Evolutionary conservation across 2,113 vertebrate species (phyloP), one percentile per base, ranked within the genome.

Genomic region (Boleophthalmus pectinirostris): DNA sequence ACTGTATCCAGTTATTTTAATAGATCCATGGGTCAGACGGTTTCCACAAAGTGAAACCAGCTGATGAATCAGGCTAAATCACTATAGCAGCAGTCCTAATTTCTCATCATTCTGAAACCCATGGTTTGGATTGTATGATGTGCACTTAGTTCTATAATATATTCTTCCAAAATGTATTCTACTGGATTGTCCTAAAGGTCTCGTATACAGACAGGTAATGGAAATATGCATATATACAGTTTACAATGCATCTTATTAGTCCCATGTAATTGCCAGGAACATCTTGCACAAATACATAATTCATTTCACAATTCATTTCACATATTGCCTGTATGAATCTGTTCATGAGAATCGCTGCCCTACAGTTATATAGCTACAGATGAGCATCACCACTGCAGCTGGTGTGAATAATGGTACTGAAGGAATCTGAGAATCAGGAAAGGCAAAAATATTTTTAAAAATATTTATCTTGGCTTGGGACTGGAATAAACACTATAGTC

Each of bases 251-350:
- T 54, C 20, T 54, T 10, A 54, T 54, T 54, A 54, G 20, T 21
- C 20, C 18, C 51, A 21, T 54, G 51, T n/a, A 54, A 51, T 21
- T 10, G 7, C 7, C n/a, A 21, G 51, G 20, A n/a, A 6, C 51
- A n/a, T 54, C n/a, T 54, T 18, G 20, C 51, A n/a, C 51, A 54
- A 51, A 54, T 54, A 54, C n/a, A 54, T 54, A 54, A 54, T 54
- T 54, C 51, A 54, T 54, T n/a, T 14, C 12, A 14, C 13, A 54
- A 54, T 54, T 54, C 51, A 54, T 54, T n/a, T 14, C 12, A 14
- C 13, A 47, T 47, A 14, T 47, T 47, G 46, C 46, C n/a, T 21
- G 1, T 54, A 21, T 54, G 20, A 54, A 53, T 53, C 0, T 51
- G 49, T 1, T 53, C 51, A 53, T 53, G 51, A n/a, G 18, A n/a